Evolutionary conservation across 2,797 vertebrate genomes (phyloP).

Genomic region (Phrynocephalus vlangalii): DNA sequence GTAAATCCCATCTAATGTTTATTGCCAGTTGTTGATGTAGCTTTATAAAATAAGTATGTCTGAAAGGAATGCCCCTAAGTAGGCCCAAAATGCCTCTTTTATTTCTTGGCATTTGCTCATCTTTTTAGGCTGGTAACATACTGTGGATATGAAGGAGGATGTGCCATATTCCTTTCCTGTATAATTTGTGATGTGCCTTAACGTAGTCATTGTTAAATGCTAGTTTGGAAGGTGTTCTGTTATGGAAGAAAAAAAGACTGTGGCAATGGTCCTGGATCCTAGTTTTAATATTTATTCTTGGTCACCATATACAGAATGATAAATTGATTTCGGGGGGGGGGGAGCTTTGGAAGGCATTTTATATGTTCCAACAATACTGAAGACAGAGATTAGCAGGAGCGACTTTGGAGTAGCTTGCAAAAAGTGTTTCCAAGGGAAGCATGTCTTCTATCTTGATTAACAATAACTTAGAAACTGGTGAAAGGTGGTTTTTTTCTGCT

Average conservation of each 20-base stretch:
- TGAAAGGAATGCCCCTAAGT: not conserved
- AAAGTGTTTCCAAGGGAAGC: no score
- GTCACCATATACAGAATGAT: not conserved
- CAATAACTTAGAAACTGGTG: not conserved
- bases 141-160: no score
- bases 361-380: no score
- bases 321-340: no score
- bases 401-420: no score
- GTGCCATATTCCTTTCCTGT: no score
- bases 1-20: slow-evolving; percentile 71
- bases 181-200: not conserved
- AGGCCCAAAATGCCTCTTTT: not conserved
- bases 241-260: not conserved
- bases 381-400: no score
- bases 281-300: not conserved
- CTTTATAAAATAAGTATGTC: not conserved
- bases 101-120: not conserved
- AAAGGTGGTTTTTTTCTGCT: not conserved
- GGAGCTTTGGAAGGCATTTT: no score
- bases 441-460: not conserved
- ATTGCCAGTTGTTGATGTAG: not conserved
- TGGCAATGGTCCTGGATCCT: not conserved
- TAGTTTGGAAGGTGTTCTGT: not conserved
- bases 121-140: not conserved
- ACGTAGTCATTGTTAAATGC: not conserved